Evolutionary conservation across 2,888 invertebrate genomes (phyloP).

Genomic region (Pheosia tremula): DNA sequence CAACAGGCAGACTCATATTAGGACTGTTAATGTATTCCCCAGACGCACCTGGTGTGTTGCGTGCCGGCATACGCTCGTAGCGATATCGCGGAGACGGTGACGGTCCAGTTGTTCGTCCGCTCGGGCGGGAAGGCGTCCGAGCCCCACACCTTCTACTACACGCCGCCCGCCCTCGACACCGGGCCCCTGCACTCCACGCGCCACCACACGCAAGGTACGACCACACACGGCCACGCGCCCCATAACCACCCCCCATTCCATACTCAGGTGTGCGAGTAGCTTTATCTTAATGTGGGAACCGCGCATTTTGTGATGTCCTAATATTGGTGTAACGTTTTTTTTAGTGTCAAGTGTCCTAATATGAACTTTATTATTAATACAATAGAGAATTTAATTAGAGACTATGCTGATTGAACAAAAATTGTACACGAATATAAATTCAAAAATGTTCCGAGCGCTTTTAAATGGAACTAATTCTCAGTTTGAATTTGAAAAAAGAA

Average conservation of each 20-base stretch:
- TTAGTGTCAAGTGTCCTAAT: slow-evolving; percentile 6
- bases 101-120: slow-evolving; percentile 90
- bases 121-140: slow-evolving; percentile 95
- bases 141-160: slow-evolving; percentile 93
- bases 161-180: slow-evolving; percentile 77
- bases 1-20: too few relatives aligned
- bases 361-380: not conserved
- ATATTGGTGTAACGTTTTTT: slow-evolving; percentile 8
- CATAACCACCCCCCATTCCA: not conserved
- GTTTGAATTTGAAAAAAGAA: not conserved
- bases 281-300: not conserved
- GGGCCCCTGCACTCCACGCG: slow-evolving; percentile 63
- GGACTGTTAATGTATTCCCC: slow-evolving; percentile 36
- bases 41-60: slow-evolving; percentile 95
- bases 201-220: slow-evolving; percentile 63
- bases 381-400: not conserved
- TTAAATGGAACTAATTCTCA: not conserved
- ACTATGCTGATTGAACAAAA: not conserved
- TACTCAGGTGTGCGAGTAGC: slow-evolving; percentile 12
- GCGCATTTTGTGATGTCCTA: slow-evolving; percentile 6
- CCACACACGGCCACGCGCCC: not conserved
- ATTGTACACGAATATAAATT: slow-evolving; percentile 6
- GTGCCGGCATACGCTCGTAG: slow-evolving; percentile 90
- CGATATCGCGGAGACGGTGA: slow-evolving; percentile 88
- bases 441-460: not conserved